Conservation (phyloP, 2,888 invertebrate genomes). For the Augiades crinisus region DNA sequence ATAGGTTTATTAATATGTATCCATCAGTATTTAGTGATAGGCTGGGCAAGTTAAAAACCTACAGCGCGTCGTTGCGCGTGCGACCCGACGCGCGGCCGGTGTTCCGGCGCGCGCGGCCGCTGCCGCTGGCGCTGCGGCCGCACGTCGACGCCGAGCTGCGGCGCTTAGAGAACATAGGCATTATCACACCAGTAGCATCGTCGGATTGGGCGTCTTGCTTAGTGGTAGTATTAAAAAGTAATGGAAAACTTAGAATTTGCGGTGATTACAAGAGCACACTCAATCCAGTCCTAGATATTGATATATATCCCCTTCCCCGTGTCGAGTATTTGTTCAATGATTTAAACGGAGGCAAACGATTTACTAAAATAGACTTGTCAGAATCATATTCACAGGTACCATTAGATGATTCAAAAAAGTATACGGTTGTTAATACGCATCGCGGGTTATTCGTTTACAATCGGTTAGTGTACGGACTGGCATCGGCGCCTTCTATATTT, state of each 20-base stretch:
- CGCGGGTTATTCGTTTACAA: neutral
- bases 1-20: neutral
- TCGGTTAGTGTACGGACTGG: neutral
- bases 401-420: neutral
- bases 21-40: slow-evolving; percentile 5
- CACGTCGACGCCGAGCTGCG: slow-evolving; percentile 1
- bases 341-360: neutral
- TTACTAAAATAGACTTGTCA: slow-evolving; percentile 2
- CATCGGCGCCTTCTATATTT: neutral
- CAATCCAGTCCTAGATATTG: neutral
- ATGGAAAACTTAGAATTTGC: slow-evolving; percentile 2
- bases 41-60: neutral
- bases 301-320: neutral
- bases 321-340: neutral
- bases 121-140: slow-evolving; percentile 1
- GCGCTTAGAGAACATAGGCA: neutral
- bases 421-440: neutral
- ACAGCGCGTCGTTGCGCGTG: neutral
- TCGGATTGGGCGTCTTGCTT: slow-evolving; percentile 3
- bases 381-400: neutral
- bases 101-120: neutral
- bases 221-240: neutral
- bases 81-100: neutral
- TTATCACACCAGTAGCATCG: neutral
- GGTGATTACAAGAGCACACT: slow-evolving; percentile 1